phyloP scores from a whole-genome alignment of 2,113 vertebrate species.

The Microcebus jonahi region DNA sequence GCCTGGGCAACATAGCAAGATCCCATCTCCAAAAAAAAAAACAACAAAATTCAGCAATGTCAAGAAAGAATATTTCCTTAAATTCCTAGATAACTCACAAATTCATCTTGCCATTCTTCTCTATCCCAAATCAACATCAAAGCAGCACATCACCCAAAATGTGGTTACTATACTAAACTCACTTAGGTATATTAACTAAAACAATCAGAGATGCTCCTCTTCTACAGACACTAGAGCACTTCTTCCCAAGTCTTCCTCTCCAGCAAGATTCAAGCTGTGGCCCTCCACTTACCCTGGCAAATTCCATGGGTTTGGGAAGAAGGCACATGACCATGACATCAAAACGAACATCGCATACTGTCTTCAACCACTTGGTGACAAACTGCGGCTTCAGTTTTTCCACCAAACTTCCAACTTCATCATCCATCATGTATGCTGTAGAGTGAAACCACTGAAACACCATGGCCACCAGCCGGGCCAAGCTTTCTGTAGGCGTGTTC shows the following conservation, averaged over 20 bases:
- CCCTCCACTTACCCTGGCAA: conserved; percentile 93
- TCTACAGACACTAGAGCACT: not conserved
- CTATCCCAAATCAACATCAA: not conserved
- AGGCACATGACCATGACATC: conserved; percentile 99
- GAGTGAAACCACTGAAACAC: conserved; percentile 99
- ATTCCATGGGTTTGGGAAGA: conserved; percentile 98
- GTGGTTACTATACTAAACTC: not conserved
- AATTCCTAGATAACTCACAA: not conserved
- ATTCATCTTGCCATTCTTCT: not conserved
- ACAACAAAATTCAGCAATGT: not conserved
- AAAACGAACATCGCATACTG: conserved; percentile 97
- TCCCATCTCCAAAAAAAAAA: not conserved
- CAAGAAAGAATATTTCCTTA: not conserved
- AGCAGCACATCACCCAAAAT: not conserved
- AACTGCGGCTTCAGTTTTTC: conserved; percentile 99
- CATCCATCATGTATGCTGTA: conserved; percentile 99
- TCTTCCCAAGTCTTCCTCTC: not conserved
- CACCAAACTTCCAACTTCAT: conserved; percentile 98
- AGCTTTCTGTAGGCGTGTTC: conserved; percentile 97
- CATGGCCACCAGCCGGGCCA: conserved; percentile 98
- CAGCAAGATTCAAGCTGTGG: not conserved
- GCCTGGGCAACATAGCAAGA: not conserved
- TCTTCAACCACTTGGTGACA: conserved; percentile 99
- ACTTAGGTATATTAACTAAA: not conserved
- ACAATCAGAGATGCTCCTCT: not conserved